Evolutionary conservation across 2,113 vertebrate genomes (phyloP).

Genomic region (Gavia stellata): DNA sequence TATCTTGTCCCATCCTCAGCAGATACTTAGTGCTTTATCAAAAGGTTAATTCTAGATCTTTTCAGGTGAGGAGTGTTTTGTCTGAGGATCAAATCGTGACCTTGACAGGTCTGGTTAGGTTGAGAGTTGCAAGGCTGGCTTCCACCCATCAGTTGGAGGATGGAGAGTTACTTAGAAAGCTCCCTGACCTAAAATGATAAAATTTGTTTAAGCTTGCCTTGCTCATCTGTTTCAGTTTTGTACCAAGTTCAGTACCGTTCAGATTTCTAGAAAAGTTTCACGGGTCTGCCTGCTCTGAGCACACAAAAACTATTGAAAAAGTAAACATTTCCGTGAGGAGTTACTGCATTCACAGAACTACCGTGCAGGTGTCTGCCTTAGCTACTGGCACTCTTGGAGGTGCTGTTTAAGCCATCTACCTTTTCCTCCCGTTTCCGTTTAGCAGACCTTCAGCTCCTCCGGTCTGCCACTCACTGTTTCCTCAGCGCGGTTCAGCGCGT

Average conservation of each 20-base stretch:
- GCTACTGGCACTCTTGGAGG: too few relatives aligned
- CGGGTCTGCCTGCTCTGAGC: background rate
- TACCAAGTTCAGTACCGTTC: fast-evolving
- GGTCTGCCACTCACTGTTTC: background rate
- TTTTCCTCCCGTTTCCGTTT: background rate
- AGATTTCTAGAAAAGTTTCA: too few relatives aligned
- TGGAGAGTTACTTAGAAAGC: background rate
- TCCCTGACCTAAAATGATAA: fast-evolving
- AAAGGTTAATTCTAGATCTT: background rate
- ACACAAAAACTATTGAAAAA: background rate
- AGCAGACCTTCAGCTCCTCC: fast-evolving
- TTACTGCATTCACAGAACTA: too few relatives aligned
- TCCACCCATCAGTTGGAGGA: background rate
- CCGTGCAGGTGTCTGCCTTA: fast-evolving
- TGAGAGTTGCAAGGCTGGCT: background rate
- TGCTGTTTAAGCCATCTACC: background rate
- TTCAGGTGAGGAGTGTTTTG: background rate
- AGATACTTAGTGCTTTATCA: background rate
- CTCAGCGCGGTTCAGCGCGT: fast-evolving
- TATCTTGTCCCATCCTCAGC: fast-evolving
- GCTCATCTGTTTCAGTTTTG: background rate
- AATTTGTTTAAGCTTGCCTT: background rate
- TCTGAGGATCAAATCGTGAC: too few relatives aligned
- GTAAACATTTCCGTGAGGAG: background rate
- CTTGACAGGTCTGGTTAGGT: background rate